Evolutionary conservation across 2,797 vertebrate genomes (phyloP).

Genomic region (Carduelis carduelis): DNA sequence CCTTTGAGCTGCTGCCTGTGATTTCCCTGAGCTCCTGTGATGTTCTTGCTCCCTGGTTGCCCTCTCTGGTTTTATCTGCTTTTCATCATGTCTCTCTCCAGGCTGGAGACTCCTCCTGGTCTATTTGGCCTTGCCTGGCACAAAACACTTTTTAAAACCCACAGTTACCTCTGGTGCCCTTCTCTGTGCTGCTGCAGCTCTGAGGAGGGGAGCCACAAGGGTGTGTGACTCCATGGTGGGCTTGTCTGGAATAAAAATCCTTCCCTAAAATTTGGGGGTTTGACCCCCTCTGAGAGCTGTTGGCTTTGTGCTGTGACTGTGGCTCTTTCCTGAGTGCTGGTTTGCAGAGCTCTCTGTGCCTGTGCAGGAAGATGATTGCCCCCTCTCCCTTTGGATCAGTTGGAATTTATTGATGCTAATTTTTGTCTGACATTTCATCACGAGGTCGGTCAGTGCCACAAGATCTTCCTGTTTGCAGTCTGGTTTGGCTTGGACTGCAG

Average conservation of each 20-base stretch:
- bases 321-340: background rate
- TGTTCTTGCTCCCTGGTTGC: background rate
- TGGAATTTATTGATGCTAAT: conserved; percentile 34
- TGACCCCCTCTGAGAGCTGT: background rate
- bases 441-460: background rate
- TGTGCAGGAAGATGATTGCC: background rate
- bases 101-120: background rate
- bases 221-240: background rate
- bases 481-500: background rate
- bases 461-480: background rate
- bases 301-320: background rate
- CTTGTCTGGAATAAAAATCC: background rate
- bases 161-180: background rate
- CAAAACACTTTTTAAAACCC: background rate
- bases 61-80: background rate
- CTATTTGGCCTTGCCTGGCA: background rate
- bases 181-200: background rate
- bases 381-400: background rate
- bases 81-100: background rate
- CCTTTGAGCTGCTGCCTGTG: background rate
- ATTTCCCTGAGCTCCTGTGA: background rate
- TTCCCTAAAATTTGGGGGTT: accelerated
- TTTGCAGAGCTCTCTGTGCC: background rate
- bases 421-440: background rate
- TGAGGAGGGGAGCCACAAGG: background rate